Base-by-base conservation (phyloP, 2,888 invertebrate species). In the Dyspetes luteomarginatus region DNA sequence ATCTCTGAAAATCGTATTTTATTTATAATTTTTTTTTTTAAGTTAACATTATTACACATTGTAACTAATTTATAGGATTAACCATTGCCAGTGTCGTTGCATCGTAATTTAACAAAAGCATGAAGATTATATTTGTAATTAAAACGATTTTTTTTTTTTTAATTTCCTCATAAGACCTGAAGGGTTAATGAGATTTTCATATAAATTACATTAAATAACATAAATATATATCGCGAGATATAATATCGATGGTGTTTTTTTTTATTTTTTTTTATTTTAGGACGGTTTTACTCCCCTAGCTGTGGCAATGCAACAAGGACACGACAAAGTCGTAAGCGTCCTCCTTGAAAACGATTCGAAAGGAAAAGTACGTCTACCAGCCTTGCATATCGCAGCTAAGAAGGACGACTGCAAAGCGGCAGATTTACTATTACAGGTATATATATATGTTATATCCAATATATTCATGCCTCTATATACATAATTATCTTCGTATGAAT, bases 401-500 rank as follows among this genome's bases (percentile, higher is more conserved):
- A 99, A 99, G 90, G 98, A 99, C 91, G 99, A 99, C 91, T 97
- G 98, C 77, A 98, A 98, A 93, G 98, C 99, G 3, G 99, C 99
- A 1, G 96, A 97, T 12, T 93, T 99, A 71, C 94, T 99, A 48
- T 93, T 99, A 84, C 97, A 98, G 94, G 96, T 95, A 89, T 30
- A 26, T 15, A n/a, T 28, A 48, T 55, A 43, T 19, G n/a, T n/a
- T n/a, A n/a, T n/a, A n/a, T n/a, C n/a, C n/a, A n/a, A n/a, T n/a
- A n/a, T n/a, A n/a, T n/a, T n/a, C n/a, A n/a, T n/a, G n/a, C n/a
- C n/a, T n/a, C n/a, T n/a, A n/a, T n/a, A n/a, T n/a, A n/a, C n/a
- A n/a, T 45, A 58, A 48, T 64, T 64, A 68, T 43, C 24, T 7
- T 15, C 30, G 22, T 28, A 52, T 41, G 30, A 17, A 22, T 55